Evolutionary conservation across 2,888 invertebrate genomes (phyloP), one percentile per base, ranked within the genome.

Genomic region (Ctena decussata): DNA sequence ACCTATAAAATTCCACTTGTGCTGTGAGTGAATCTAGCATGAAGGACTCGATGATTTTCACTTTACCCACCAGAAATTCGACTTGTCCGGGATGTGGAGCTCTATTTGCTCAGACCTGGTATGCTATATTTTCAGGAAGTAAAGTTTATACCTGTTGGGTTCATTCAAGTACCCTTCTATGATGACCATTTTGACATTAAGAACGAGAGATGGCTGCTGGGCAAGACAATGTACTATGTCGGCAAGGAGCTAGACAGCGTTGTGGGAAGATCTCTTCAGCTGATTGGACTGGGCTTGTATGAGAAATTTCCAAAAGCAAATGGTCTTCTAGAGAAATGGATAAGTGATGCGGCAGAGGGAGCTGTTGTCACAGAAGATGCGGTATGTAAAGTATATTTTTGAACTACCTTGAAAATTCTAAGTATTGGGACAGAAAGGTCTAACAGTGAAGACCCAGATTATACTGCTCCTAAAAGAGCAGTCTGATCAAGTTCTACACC

Each of bases 111-210:
- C n/a, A n/a, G n/a, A n/a, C n/a, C n/a, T n/a, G n/a, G n/a, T n/a
- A n/a, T n/a, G n/a, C n/a, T n/a, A 12, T 15, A 30, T 71, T 89
- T 85, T 27, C 86, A 94, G 93, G 94, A 94, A 46, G 92, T 96
- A 94, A 96, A 97, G 35, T 97, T 97, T 96, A 96, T 98, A 12
- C 97, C 98, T 90, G 97, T 99, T 0, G 97, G 96, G 82, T 99
- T 97, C 95, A 94, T 99, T 53, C 97, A 98, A 92, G 98, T 98
- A 95, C 97, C 97, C 0, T 98, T 97, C 95, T 97, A 97, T 96
- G 99, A 99, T 96, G 98, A 98, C 94, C 98, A 99, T 95, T 98
- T 98, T 96, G 98, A 98, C 96, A 96, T 99, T 30, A 97, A 96
- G 83, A 97, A 98, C 90, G 97, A 97, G 8, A 95, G 96, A 37